Conservation (phyloP, 2,797 vertebrate species). For the Ataeniobius toweri region DNA sequence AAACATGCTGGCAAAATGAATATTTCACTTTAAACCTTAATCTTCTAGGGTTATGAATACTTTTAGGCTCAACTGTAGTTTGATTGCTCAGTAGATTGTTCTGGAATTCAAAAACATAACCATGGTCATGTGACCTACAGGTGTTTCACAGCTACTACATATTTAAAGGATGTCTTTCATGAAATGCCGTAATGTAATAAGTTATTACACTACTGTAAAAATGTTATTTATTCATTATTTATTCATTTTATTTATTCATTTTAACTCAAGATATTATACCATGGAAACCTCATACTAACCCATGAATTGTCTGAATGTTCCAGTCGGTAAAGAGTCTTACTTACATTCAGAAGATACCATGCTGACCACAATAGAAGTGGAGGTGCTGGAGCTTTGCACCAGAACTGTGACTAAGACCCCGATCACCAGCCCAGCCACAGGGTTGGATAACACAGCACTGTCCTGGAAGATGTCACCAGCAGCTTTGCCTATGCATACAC, state of each 20-base stretch:
- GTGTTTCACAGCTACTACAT: neutral
- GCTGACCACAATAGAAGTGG: constrained; percentile 96
- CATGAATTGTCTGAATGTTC: neutral
- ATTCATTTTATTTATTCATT: too few species aligned
- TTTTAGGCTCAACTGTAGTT: neutral
- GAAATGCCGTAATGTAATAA: neutral
- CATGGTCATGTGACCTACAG: neutral
- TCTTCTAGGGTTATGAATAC: neutral
- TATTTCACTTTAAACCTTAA: too few species aligned
- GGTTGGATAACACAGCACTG: constrained; percentile 90
- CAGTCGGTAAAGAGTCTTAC: constrained; percentile 40
- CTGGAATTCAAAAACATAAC: neutral
- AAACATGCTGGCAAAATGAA: neutral
- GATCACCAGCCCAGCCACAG: constrained; percentile 93
- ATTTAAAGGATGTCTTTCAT: neutral
- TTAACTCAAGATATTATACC: neutral
- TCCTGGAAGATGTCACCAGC: constrained; percentile 97
- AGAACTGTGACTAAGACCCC: constrained; percentile 95
- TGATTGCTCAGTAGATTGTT: neutral
- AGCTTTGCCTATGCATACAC: constrained; percentile 83
- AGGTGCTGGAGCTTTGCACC: constrained; percentile 98
- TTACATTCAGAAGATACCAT: constrained; percentile 96
- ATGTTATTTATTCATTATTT: neutral
- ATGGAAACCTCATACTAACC: neutral
- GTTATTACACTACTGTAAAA: neutral